These are phyloP conservation scores for Ephydatia muelleri DNA, from an alignment of 37 sponge, comb jelly and placozoan genomes.

Conservation along the genomic window DNA sequence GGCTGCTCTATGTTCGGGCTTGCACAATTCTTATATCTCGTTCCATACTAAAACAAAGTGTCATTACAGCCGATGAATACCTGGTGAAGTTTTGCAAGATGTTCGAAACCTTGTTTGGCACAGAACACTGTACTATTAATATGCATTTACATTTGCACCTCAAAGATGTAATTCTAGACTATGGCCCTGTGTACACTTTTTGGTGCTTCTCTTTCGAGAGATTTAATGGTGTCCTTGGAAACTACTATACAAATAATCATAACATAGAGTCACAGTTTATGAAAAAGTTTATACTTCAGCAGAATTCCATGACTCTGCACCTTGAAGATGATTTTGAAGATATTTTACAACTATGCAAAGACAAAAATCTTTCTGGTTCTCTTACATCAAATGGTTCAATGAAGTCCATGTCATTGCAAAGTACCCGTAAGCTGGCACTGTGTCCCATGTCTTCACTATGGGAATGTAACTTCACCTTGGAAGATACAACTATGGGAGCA, in stretches of 20 bases:
- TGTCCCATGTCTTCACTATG: too few species aligned
- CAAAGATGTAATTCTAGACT: conserved; percentile 24
- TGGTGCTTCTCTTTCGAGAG: conserved; percentile 55
- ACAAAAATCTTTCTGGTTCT: too few species aligned
- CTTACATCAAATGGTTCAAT: too few species aligned
- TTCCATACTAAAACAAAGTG: background rate
- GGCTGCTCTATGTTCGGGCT: conserved; percentile 10
- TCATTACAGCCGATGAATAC: conserved; percentile 8
- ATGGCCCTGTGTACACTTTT: conserved; percentile 42
- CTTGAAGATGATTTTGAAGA: too few species aligned
- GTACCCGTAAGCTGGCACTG: too few species aligned
- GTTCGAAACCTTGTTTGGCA: conserved; percentile 16
- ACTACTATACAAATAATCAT: conserved; percentile 3
- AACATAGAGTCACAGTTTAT: conserved; percentile 7
- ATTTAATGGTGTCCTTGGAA: conserved; percentile 41
- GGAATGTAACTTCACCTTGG: too few species aligned
- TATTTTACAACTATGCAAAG: too few species aligned
- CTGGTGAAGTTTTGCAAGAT: conserved; percentile 15
- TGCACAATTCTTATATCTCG: background rate
- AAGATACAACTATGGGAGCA: too few species aligned
- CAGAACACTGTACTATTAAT: conserved; percentile 19
- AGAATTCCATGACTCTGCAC: too few species aligned
- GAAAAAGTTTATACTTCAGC: conserved; percentile 6
- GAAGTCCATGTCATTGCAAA: too few species aligned
- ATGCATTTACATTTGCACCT: conserved; percentile 44